phyloP scores from a whole-genome alignment of 2,797 vertebrate genomes.

The Gymnoscopelus microlampas region DNA sequence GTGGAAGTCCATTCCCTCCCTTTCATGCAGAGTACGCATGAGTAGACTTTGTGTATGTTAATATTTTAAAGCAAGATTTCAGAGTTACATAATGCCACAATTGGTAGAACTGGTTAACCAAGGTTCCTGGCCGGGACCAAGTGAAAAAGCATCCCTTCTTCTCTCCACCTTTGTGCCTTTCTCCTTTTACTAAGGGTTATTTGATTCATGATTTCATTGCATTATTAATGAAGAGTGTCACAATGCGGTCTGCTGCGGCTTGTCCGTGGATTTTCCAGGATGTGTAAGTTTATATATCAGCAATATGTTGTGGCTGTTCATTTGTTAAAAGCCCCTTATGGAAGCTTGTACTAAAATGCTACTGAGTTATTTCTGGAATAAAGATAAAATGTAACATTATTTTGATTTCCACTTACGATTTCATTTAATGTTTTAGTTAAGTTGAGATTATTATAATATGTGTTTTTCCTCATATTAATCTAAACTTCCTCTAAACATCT shows the following conservation, averaged over 20 bases:
- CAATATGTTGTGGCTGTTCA: background rate
- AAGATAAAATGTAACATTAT: background rate
- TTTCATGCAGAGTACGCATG: background rate
- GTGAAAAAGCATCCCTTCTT: background rate
- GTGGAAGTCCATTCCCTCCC: background rate
- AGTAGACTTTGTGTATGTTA: background rate
- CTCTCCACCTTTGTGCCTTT: background rate
- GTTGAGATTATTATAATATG: no score
- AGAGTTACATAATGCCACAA: background rate
- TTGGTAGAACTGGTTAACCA: background rate
- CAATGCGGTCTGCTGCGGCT: constrained; percentile 12
- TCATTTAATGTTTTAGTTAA: background rate
- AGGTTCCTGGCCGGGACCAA: background rate
- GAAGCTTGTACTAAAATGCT: background rate
- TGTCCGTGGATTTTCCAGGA: constrained; percentile 1
- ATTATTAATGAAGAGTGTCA: constrained; percentile 29
- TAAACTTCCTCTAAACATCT: no score
- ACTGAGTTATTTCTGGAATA: background rate
- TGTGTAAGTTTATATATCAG: background rate
- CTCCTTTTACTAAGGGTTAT: background rate
- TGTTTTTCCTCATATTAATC: no score
- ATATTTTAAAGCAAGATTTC: background rate
- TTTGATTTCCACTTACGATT: background rate
- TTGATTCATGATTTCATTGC: constrained; percentile 27
- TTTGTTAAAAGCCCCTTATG: background rate